Evolutionary conservation across 2,113 vertebrate genomes (phyloP).

Genomic region (Peromyscus leucopus): DNA sequence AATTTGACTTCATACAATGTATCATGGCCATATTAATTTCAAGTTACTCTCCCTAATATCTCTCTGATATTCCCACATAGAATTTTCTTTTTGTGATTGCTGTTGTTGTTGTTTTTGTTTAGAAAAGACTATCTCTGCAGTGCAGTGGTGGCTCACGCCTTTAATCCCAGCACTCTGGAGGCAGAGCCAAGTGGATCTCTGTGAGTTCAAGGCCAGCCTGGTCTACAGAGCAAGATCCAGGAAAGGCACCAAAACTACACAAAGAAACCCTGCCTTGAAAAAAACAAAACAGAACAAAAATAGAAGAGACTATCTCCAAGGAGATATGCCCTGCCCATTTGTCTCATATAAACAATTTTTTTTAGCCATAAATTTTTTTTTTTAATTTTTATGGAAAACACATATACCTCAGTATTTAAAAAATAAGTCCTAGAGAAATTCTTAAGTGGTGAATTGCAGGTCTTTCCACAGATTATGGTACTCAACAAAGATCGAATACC

Average conservation of each 20-base stretch:
- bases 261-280: too few species aligned
- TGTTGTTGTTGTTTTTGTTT: not conserved
- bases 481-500: not conserved
- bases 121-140: not conserved
- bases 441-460: not conserved
- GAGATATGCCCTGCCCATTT: not conserved
- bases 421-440: not conserved
- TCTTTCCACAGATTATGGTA: not conserved
- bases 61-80: not conserved
- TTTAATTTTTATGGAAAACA: not conserved
- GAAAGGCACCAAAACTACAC: too few species aligned
- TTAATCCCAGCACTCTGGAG: too few species aligned
- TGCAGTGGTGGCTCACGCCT: too few species aligned
- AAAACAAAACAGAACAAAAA: too few species aligned
- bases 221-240: too few species aligned
- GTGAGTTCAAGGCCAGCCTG: too few species aligned
- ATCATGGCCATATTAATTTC: not conserved
- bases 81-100: not conserved
- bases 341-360: not conserved
- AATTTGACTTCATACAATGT: not conserved
- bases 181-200: too few species aligned
- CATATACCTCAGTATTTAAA: not conserved
- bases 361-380: not conserved
- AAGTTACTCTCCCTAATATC: not conserved
- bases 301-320: not conserved